Conservation (phyloP, 2,113 vertebrate genomes). For the Pogonocichla stellata region DNA sequence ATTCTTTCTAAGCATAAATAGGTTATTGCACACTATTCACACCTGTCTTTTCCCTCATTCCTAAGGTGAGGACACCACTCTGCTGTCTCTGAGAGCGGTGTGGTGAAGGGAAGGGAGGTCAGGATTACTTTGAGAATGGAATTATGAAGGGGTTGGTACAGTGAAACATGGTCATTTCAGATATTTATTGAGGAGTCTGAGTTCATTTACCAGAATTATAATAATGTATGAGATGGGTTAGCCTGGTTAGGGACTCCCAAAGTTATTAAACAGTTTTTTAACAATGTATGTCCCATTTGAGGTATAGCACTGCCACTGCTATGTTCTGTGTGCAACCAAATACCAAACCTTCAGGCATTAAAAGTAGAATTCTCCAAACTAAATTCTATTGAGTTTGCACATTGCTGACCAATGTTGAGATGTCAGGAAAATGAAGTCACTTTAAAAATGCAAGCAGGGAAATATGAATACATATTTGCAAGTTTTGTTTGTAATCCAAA, state of each 20-base stretch:
- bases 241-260: neutral
- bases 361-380: neutral
- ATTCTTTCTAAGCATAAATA: neutral
- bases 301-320: neutral
- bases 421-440: neutral
- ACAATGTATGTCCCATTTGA: neutral
- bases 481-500: neutral
- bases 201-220: neutral
- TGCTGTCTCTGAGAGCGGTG: neutral
- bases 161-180: neutral
- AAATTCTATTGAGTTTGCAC: neutral
- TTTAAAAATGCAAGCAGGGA: neutral
- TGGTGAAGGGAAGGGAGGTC: neutral
- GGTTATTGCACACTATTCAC: neutral
- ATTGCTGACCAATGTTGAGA: neutral
- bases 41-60: neutral
- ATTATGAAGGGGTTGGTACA: neutral
- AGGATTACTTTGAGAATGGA: neutral
- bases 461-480: slow-evolving; percentile 2
- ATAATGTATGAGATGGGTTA: neutral
- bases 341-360: neutral
- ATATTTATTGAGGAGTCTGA: neutral
- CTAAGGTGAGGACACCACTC: fast-evolving
- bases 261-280: neutral
- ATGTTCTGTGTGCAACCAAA: neutral